phyloP scores from a whole-genome alignment of 1,140 invertebrate species.

The Streblospio benedicti region DNA sequence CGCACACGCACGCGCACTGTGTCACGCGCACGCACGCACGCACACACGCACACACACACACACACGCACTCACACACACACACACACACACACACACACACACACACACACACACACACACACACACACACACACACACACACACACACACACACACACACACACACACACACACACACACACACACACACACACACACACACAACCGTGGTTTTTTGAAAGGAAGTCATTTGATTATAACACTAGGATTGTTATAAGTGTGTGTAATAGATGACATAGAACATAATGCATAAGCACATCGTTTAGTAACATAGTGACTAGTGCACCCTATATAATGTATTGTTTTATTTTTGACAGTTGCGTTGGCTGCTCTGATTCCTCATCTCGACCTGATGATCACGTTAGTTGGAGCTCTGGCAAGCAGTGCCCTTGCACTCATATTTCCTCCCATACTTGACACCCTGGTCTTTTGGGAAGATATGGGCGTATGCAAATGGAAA shows the following conservation, averaged over 20 bases:
- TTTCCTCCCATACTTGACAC: constrained; percentile 85
- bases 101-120: constrained; percentile 12
- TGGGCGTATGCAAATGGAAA: constrained; percentile 10
- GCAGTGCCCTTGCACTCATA: constrained; percentile 77
- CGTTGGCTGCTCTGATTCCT: constrained; percentile 72
- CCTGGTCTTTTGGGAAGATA: constrained; percentile 38
- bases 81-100: constrained; percentile 16
- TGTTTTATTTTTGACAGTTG: constrained; percentile 61
- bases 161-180: constrained; percentile 13
- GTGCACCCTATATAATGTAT: too few species aligned
- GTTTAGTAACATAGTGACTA: too few species aligned
- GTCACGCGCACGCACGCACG: not conserved
- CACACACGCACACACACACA: constrained; percentile 12
- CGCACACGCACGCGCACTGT: not conserved
- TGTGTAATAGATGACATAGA: too few species aligned
- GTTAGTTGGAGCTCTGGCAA: constrained; percentile 79
- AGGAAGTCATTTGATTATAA: too few species aligned
- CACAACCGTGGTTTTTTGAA: too few species aligned
- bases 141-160: not conserved
- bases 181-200: constrained; percentile 12
- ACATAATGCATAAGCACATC: too few species aligned
- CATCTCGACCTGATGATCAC: constrained; percentile 82
- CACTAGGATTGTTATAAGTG: too few species aligned
- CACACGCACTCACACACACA: constrained; percentile 12
- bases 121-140: constrained; percentile 12